Percentiles rank a stretch among this genome's conserved stretches.
Evolutionary conservation across 92 coral and sea anemone species (phyloP).

Genomic region (Muricea muricata): DNA sequence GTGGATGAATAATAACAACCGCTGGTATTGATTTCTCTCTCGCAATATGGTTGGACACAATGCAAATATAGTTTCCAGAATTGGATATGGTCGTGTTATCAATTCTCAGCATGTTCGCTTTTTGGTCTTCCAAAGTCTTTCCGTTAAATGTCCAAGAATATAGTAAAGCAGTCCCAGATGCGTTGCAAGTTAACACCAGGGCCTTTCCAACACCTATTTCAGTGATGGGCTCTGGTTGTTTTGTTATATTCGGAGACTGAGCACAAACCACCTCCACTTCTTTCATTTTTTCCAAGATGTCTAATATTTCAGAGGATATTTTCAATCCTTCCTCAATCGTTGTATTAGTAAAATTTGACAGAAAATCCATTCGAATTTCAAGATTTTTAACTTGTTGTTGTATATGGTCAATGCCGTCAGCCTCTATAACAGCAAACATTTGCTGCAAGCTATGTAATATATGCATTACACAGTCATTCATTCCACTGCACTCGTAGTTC

Average conservation of each 20-base stretch:
- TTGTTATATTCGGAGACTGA: constrained; percentile 72
- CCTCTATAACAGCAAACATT: constrained; percentile 66
- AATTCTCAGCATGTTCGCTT: constrained; percentile 38
- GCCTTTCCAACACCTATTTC: constrained; percentile 61
- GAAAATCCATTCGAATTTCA: constrained; percentile 24
- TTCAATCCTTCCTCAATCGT: constrained; percentile 46
- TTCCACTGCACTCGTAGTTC: constrained; percentile 66
- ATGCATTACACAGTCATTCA: constrained; percentile 69
- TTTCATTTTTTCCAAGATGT: constrained; percentile 45
- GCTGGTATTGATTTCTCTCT: constrained; percentile 65
- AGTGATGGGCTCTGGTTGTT: constrained; percentile 64
- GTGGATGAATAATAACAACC: constrained; percentile 66
- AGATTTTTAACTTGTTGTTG: constrained; percentile 76
- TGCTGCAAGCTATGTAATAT: constrained; percentile 60
- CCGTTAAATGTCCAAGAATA: constrained; percentile 74
- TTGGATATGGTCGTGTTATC: constrained; percentile 50
- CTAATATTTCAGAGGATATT: constrained; percentile 45
- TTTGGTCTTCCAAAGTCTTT: constrained; percentile 22
- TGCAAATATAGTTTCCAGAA: constrained; percentile 73
- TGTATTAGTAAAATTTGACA: constrained; percentile 40
- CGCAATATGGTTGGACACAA: constrained; percentile 72
- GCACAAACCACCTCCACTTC: constrained; percentile 66
- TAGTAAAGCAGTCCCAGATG: constrained; percentile 50
- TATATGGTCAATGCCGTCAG: constrained; percentile 78
- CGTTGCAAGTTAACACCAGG: constrained; percentile 64